Base-by-base conservation (phyloP, 2,113 vertebrate genomes). In the Trematomus loennbergii region DNA sequence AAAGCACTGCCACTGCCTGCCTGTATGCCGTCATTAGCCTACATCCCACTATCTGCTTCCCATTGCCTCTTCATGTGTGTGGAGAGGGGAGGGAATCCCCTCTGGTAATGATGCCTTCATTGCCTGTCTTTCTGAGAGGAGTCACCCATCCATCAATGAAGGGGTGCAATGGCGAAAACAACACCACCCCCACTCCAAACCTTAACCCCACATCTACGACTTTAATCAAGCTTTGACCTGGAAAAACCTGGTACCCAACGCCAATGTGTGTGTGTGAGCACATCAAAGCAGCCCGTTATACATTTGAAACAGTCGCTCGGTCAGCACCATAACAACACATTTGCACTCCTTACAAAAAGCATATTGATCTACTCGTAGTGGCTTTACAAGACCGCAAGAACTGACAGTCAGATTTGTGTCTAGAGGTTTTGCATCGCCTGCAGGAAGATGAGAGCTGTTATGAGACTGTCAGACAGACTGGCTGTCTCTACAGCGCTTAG, bases 401-500 rank as follows among this genome's bases (percentile, higher is more conserved):
- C n/a, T 1, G 59, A 64, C 67, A 72, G 81, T 84, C 89, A 84
- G 75, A 78, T 78, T 54, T 63, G 50, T 29, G 72, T 75, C 48
- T 75, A 2, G 61, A 82, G 70, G 70, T 79, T 87, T n/a, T 83
- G 72, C 79, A 65, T 52, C 67, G 78, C 48, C 78, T 78, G 78
- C 79, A 79, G 74, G 40, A 86, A 40, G 72, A 85, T 22, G 72
- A 78, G 81, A 72, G 79, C 79, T 62, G 62, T 82, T 86, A 81
- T 79, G 60, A 88, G 82, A 45, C 78, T 84, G 81, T 78, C 82
- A 88, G 93, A 88, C 90, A 86, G 92, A 87, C 92, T 84, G 93
- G 61, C 84, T 90, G 89, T 88, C 89, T 89, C 87, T 70, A 29
- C 75, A 61, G 49, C 50, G 78, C 85, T 82, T 12, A 86, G 59